Percentiles rank a stretch among this genome's conserved stretches.
Evolutionary conservation across 1,140 invertebrate genomes (phyloP).

Genomic region (Thaumetopoea pityocampa): DNA sequence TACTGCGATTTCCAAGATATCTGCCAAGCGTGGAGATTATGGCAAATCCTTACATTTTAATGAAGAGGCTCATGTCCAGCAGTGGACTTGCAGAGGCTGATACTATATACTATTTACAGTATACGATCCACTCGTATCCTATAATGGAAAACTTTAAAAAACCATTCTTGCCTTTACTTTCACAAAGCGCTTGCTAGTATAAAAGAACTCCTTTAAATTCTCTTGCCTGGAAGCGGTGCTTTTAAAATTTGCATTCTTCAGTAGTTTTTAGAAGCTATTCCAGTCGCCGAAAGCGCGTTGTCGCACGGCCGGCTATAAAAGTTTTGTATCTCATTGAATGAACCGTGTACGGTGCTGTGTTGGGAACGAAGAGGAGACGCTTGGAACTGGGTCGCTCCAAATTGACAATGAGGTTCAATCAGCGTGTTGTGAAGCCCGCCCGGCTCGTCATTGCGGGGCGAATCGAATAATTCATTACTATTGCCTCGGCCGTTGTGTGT

Average conservation of each 20-base stretch:
- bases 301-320: slow-evolving; percentile 15
- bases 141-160: too few species aligned
- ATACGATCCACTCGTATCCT: too few species aligned
- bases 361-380: slow-evolving; percentile 31
- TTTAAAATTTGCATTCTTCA: slow-evolving; percentile 32
- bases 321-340: slow-evolving; percentile 10
- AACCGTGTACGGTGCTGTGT: slow-evolving; percentile 6
- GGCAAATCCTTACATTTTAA: too few species aligned
- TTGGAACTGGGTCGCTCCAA: slow-evolving; percentile 40
- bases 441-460: slow-evolving; percentile 48
- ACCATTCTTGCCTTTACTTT: slow-evolving; percentile 15
- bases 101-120: too few species aligned
- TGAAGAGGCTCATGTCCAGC: neutral
- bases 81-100: too few species aligned
- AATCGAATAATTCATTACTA: slow-evolving; percentile 10
- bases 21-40: too few species aligned
- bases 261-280: slow-evolving; percentile 25
- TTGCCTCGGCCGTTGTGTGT: slow-evolving; percentile 9
- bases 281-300: slow-evolving; percentile 29
- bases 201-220: slow-evolving; percentile 20
- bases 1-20: too few species aligned
- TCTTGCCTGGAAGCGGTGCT: slow-evolving; percentile 21
- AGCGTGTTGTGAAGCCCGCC: slow-evolving; percentile 57
- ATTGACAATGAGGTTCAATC: slow-evolving; percentile 61
- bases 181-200: slow-evolving; percentile 12